Base-by-base conservation (phyloP, 2,797 vertebrate genomes). In the Glossophaga mutica region DNA sequence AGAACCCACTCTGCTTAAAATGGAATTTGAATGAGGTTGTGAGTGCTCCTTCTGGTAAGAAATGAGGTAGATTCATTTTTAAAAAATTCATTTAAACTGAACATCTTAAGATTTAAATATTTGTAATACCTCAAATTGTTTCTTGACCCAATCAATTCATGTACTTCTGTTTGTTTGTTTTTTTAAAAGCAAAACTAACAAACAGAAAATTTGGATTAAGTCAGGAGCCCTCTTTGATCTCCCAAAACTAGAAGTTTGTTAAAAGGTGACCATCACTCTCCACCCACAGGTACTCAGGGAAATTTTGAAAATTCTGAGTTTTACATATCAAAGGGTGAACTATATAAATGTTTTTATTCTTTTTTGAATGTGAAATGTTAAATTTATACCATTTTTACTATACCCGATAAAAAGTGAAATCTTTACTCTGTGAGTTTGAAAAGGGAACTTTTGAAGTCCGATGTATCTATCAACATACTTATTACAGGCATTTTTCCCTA, bases 401-500 rank as follows among this genome's bases (percentile, higher is more conserved):
- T 85, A 67, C 48, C 34, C 2, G 26, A 85, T 91, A 91, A 92
- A 96, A 91, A 91, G 26, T 82, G 52, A 93, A 93, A 92, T 86
- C 70, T 96, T 91, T 78, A 94, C 81, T 87, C 65, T 78, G 59
- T 70, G 90, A 62, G 71, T 89, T 95, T 84, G 34, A 57, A 91
- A 95, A 84, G 83, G 67, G 87, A 93, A 95, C 96, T 93, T 96
- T 97, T 95, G 92, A 97, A 96, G 97, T 96, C n/a, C 2, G 55
- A 92, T 82, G 9, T 94, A 95, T 97, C 94, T 96, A 96, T 96
- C 97, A 98, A 96, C 95, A 95, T 89, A 89, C 94, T 94, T 95
- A 96, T 95, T 97, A 95, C n/a, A 94, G 74, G 46, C 89, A 84
- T 94, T 94, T 90, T 96, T 87, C 68, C 48, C 79, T 89, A 34